Percentiles rank a stretch among this genome's conserved stretches.
phyloP scores from a whole-genome alignment of 2,797 vertebrate genomes.

The Capromys pilorides region DNA sequence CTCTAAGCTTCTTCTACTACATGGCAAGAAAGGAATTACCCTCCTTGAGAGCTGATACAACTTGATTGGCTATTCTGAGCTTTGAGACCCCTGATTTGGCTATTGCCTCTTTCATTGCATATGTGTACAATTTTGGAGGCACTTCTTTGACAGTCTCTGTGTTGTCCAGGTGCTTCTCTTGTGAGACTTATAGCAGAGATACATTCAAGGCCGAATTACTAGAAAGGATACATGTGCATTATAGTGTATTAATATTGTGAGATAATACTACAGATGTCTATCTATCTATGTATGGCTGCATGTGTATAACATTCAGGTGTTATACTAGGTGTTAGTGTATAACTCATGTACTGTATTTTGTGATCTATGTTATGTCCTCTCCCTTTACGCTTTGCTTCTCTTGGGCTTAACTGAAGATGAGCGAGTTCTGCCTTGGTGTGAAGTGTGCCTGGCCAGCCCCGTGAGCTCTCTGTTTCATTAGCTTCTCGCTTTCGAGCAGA shows the following conservation, averaged over 20 bases:
- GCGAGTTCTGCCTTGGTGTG: neutral
- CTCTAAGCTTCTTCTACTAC: neutral
- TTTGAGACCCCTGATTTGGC: neutral
- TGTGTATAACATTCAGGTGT: no score
- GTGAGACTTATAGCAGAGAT: neutral
- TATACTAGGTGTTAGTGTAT: neutral
- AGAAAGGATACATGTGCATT: neutral
- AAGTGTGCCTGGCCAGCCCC: neutral
- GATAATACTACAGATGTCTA: neutral
- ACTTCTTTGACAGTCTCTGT: neutral
- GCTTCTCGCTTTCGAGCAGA: neutral
- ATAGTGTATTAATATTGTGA: neutral
- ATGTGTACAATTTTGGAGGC: neutral
- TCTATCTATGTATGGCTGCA: neutral
- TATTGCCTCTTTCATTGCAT: neutral
- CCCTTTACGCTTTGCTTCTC: neutral
- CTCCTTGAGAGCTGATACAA: neutral
- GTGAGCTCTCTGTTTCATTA: neutral
- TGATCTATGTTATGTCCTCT: neutral
- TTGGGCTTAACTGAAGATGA: neutral
- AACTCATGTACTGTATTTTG: neutral
- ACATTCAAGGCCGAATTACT: neutral
- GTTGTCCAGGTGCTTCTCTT: neutral
- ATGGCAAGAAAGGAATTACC: neutral
- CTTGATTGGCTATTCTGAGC: neutral